Evolutionary conservation across 2,113 vertebrate species (phyloP).

Genomic region (Ictidomys tridecemlineatus): DNA sequence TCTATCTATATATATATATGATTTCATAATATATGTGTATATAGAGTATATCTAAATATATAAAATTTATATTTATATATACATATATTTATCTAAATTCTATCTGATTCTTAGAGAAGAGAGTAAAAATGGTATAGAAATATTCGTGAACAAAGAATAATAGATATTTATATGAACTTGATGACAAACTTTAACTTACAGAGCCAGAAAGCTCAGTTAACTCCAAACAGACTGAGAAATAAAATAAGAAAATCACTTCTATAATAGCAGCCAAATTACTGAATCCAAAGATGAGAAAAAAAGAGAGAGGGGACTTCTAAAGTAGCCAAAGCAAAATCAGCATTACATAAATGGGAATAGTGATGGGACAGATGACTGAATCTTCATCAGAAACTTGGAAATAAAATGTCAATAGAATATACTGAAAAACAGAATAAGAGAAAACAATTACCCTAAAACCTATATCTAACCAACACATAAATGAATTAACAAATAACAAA

Average conservation of each 20-base stretch:
- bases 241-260: background rate
- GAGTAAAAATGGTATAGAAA: background rate
- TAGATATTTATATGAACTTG: background rate
- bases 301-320: background rate
- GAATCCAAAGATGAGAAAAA: background rate
- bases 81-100: background rate
- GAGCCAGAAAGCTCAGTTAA: background rate
- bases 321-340: background rate
- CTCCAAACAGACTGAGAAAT: background rate
- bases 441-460: background rate
- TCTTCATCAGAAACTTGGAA: background rate
- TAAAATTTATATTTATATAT: too few relatives aligned
- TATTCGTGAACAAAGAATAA: background rate
- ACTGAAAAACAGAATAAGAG: background rate
- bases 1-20: too few relatives aligned
- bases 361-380: background rate
- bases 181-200: background rate
- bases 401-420: background rate
- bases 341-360: background rate
- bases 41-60: too few relatives aligned
- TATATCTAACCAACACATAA: background rate
- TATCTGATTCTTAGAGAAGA: background rate
- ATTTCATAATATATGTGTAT: too few relatives aligned
- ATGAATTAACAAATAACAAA: background rate
- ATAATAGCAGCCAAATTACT: background rate